Base-by-base conservation (phyloP, 2,888 invertebrate species). In the Drosophila hawaiiensis region DNA sequence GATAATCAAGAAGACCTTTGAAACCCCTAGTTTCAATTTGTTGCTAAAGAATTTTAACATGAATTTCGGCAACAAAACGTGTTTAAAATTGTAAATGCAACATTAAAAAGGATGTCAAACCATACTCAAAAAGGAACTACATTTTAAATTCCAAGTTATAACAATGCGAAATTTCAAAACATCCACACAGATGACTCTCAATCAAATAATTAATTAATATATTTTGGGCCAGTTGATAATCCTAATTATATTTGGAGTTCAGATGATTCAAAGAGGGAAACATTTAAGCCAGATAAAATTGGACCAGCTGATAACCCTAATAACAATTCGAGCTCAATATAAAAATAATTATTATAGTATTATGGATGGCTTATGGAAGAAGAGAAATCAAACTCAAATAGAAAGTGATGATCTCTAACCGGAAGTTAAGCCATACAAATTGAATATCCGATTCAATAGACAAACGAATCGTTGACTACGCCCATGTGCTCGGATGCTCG, bases 401-500 rank as follows among this genome's bases (percentile, higher is more conserved):
- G 25, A 19, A 33, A 14, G 5, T 37, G n/a, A 37, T 12, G 14
- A n/a, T 29, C n/a, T 56, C 14, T 14, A 56, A 29, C n/a, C 29
- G 56, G 39, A 22, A 22, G 41, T 10, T 31, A 31, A 31, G 22
- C 22, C 41, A 22, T 29, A 22, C 31, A 9, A 31, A 58, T 58
- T 39, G 12, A 5, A 39, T 41, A 58, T 58, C 29, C 41, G 31
- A 50, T 60, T 9, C 47, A 19, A 25, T 28, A 2, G 25, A 1
- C 9, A 25, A 35, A n/a, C 14, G 6, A 28, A 7, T 28, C 10
- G n/a, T 25, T 3, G 25, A 53, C 64, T 55, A 74, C 76, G 62
- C 59, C 76, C 59, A 62, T 80, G 83, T 43, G 31, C 53, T 59
- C 4, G 10, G 54, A 35, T 56, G 10, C 28, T 47, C 47, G 22